Evolutionary conservation across 2,113 vertebrate species (phyloP), one percentile per base, ranked within the genome.

Genomic region (Megalops atlanticus): DNA sequence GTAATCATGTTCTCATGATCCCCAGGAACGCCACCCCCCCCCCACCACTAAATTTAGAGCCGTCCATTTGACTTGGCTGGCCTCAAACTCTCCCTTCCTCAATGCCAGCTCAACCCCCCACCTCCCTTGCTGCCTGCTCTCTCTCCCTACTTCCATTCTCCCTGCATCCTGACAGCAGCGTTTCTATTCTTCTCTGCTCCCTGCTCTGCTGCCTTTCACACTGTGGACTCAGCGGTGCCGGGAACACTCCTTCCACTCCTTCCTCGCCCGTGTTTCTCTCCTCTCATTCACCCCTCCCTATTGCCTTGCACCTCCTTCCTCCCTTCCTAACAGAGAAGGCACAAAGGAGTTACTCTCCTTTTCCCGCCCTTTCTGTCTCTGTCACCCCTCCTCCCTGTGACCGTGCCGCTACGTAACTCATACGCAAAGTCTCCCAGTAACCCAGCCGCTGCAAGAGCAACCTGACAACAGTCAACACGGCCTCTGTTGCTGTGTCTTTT

Each of bases 1-100:
- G 89, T 89, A 94, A 93, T 93, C 87, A 91, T 91, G 90, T 92
- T 89, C 89, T 91, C 90, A 83, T 92, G 93, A 94, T 93, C 95
- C 94, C 89, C 89, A 95, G 92, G 94, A 94, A 93, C 93, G 94
- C 93, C 76, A 68, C 76, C 41, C 88, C n/a, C 76, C 41, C 88
- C n/a, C n/a, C n/a, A n/a, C n/a, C 94, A 92, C 93, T 92, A 95
- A 95, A 86, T 95, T 96, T 95, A 95, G 94, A 95, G 90, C 86
- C 89, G 88, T 90, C 89, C 82, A 88, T 95, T 95, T 94, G 89
- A 90, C 88, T 95, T 95, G 95, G 95, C 94, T 86, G 84, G 0
- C 0, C 18, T 90, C 90, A 92, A 75, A 83, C 77, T 69, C 68
- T 58, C 81, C 58, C 75, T 38, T 49, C 49, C 35, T 16, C 6